Conservation (phyloP, 2,113 vertebrate genomes). For the Pelvicachromis taeniatus region DNA sequence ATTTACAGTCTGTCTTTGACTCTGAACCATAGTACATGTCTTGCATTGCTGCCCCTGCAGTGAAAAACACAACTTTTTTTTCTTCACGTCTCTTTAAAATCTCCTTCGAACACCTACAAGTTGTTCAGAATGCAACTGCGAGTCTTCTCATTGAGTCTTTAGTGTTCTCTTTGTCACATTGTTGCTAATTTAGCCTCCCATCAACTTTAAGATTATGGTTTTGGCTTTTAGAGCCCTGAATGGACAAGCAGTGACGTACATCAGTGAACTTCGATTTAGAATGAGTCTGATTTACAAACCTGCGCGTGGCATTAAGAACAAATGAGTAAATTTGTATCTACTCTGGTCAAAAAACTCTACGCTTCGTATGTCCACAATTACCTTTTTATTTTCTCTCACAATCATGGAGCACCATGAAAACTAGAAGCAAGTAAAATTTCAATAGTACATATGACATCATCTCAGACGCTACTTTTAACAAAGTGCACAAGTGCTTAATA, state of each 20-base stretch:
- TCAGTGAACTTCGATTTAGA: background rate
- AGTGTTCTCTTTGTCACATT: background rate
- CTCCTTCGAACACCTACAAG: background rate
- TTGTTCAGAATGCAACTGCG: background rate
- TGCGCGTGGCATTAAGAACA: no score
- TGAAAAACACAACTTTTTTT: background rate
- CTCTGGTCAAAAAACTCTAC: no score
- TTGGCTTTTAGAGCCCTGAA: background rate
- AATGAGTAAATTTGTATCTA: no score
- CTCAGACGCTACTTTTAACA: no score
- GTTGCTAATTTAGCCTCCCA: background rate
- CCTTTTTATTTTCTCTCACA: no score
- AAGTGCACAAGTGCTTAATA: no score
- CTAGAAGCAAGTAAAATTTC: no score
- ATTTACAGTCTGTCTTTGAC: background rate
- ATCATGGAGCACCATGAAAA: no score
- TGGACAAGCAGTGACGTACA: background rate
- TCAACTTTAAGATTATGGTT: background rate
- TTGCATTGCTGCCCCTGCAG: no score
- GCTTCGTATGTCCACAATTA: no score
- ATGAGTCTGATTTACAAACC: background rate
- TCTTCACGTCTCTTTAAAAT: background rate
- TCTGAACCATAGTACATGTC: no score
- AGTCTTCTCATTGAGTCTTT: background rate
- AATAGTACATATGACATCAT: no score